These are phyloP conservation scores for Crypturellus tataupa DNA, from an alignment of 2,797 vertebrate genomes.

Conservation along the genomic window DNA sequence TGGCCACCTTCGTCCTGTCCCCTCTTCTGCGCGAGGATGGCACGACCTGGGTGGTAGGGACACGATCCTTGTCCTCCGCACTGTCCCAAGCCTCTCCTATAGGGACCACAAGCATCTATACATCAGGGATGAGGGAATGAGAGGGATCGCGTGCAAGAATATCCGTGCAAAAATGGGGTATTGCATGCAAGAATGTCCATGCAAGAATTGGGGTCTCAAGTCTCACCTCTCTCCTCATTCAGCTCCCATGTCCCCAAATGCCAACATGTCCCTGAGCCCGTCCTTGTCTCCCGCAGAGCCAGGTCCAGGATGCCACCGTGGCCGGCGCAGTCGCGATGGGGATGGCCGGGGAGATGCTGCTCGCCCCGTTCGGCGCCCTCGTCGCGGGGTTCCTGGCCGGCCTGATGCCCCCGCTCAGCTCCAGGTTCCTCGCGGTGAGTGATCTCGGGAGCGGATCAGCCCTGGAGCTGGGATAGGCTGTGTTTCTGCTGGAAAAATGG, in stretches of 20 bases:
- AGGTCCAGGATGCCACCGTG: slow-evolving; percentile 92
- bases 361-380: slow-evolving; percentile 92
- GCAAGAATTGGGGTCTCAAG: too few species aligned
- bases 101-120: fast-evolving
- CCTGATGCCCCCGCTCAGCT: slow-evolving; percentile 89
- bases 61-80: neutral
- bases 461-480: too few species aligned
- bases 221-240: too few species aligned
- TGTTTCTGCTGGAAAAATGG: too few species aligned
- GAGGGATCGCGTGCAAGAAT: too few species aligned
- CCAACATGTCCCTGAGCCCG: neutral
- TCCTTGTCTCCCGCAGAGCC: slow-evolving; percentile 82
- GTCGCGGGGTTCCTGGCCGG: slow-evolving; percentile 89
- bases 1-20: slow-evolving; percentile 86
- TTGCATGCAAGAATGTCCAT: too few species aligned
- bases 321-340: slow-evolving; percentile 89
- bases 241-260: too few species aligned
- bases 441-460: too few species aligned
- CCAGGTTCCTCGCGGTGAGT: slow-evolving; percentile 87
- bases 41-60: slow-evolving; percentile 84
- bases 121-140: neutral
- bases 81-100: fast-evolving
- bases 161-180: too few species aligned
- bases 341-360: slow-evolving; percentile 94
- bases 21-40: slow-evolving; percentile 83